Evolutionary conservation across 2,797 vertebrate genomes (phyloP).

Genomic region (Pogoniulus pusillus): DNA sequence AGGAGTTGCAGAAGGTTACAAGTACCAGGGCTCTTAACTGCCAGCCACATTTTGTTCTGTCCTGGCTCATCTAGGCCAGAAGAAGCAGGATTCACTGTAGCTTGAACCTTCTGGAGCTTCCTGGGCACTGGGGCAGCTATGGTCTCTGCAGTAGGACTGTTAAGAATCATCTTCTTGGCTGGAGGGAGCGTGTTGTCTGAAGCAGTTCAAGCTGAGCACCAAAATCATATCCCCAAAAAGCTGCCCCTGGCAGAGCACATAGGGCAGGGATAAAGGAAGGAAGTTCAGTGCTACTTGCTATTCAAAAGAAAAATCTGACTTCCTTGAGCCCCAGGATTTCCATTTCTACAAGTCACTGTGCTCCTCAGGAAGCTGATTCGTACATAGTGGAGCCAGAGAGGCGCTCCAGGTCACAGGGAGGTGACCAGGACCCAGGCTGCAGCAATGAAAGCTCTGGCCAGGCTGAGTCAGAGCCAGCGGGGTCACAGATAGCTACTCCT

Average conservation of each 20-base stretch:
- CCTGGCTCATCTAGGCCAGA: neutral
- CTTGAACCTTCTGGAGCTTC: neutral
- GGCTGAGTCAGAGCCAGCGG: neutral
- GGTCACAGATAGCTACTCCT: neutral
- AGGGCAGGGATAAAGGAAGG: neutral
- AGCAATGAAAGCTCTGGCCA: neutral
- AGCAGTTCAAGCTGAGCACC: rapidly evolving
- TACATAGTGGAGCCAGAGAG: rapidly evolving
- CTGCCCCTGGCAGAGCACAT: neutral
- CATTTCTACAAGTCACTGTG: rapidly evolving
- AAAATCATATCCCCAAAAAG: neutral
- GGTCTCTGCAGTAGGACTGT: rapidly evolving
- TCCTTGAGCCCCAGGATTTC: neutral
- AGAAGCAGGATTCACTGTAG: neutral
- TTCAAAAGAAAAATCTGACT: neutral
- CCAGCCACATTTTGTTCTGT: neutral
- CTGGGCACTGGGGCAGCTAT: neutral
- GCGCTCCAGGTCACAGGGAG: neutral
- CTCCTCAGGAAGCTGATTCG: neutral
- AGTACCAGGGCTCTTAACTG: neutral
- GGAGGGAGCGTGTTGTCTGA: neutral
- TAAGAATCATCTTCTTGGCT: rapidly evolving
- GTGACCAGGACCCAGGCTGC: too few species aligned
- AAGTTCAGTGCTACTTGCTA: neutral
- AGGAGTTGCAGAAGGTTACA: neutral